Evolutionary conservation across 2,888 invertebrate species (phyloP).

Genomic region (Leistus spinibarbis): DNA sequence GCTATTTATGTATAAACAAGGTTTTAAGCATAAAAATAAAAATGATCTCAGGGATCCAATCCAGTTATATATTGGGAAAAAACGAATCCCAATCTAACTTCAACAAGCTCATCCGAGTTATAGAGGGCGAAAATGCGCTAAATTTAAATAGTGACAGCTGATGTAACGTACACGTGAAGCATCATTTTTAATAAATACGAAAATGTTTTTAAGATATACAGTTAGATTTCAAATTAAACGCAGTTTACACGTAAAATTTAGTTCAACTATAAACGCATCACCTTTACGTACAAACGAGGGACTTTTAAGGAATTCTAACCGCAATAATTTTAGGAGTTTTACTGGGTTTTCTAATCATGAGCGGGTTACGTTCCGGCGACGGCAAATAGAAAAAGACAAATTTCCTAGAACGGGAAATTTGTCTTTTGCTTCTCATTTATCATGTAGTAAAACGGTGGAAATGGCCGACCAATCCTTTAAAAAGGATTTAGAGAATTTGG

Average conservation of each 20-base stretch:
- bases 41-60: too few species aligned
- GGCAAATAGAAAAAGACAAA: neutral
- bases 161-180: slow-evolving; percentile 19
- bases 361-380: neutral
- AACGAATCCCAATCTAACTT: too few species aligned
- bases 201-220: slow-evolving; percentile 28
- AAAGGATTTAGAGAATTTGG: slow-evolving; percentile 50
- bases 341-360: slow-evolving; percentile 8
- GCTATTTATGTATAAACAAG: too few species aligned
- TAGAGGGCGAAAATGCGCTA: slow-evolving; percentile 7
- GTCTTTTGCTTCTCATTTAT: slow-evolving; percentile 9
- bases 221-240: slow-evolving; percentile 6
- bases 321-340: slow-evolving; percentile 15
- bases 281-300: neutral
- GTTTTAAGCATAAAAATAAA: too few species aligned
- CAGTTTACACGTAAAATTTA: neutral
- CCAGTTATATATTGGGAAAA: too few species aligned
- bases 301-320: slow-evolving; percentile 32
- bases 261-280: neutral
- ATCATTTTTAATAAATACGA: neutral
- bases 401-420: neutral
- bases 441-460: neutral
- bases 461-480: neutral
- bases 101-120: neutral
- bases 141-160: slow-evolving; percentile 19